Base-by-base conservation (phyloP, 2,888 invertebrate species). In the Orchestes rusci region DNA sequence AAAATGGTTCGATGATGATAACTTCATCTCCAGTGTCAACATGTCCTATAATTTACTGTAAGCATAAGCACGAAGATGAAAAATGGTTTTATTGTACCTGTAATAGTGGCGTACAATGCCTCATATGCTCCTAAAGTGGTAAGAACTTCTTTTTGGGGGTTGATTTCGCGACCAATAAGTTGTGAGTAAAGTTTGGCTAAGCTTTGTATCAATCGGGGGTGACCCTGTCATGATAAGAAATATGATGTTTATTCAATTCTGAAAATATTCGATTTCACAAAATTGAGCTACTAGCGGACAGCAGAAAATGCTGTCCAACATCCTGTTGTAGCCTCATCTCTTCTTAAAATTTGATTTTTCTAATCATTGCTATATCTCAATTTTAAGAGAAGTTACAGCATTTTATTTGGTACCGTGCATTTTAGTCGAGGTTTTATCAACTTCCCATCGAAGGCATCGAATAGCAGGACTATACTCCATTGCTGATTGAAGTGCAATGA, bases 1-100 rank as follows among this genome's bases (percentile, higher is more conserved):
- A 99, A 70, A 84, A 97, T 0, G 99, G 99, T 66, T 99, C 99
- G 53, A 99, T 93, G 16, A 99, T 89, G 48, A 97, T 93, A 43
- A 92, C 94, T 72, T 95, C 89, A 64, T 88, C 88, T 1, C 84
- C 93, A 1, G 76, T 76, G 56, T 88, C 86, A 5, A 96, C 80
- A 61, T 93, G 87, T 12, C 57, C 57, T 48, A 30, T 5, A 44
- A 44, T 19, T 17, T 10, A 4, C 10, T 16, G 10, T 16, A 3
- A 17, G 15, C n/a, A n/a, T n/a, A n/a, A n/a, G n/a, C n/a, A n/a
- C n/a, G n/a, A n/a, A n/a, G n/a, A n/a, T n/a, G n/a, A n/a, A n/a
- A n/a, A n/a, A n/a, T n/a, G n/a, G 17, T 34, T 34, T 16, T 2
- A 4, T 5, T 34, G 23, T 40, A 4, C 94, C 89, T 69, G 68